Conservation (phyloP, 2,888 invertebrate genomes). For the Chrysopilus asiliformis region DNA sequence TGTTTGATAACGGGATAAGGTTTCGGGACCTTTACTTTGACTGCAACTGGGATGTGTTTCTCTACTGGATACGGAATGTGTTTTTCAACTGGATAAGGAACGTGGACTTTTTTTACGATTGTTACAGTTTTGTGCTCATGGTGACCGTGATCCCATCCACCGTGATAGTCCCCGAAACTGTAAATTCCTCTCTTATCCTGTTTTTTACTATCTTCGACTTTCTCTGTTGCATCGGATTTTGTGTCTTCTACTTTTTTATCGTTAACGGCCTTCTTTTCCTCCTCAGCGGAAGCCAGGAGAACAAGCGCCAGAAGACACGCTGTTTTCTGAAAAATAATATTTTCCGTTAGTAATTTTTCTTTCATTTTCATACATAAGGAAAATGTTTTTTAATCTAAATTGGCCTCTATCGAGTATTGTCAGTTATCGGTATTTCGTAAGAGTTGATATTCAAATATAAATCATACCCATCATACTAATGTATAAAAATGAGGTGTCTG, state of each 20-base stretch:
- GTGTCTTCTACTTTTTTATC: conserved; percentile 36
- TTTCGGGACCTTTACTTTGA: conserved; percentile 51
- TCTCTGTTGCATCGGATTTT: conserved; percentile 32
- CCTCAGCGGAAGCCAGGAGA: conserved; percentile 44
- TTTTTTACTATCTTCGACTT: conserved; percentile 43
- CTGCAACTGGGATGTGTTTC: conserved; percentile 46
- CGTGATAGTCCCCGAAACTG: conserved; percentile 37
- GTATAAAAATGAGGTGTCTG: no score
- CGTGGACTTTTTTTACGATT: conserved; percentile 58
- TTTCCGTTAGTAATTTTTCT: no score
- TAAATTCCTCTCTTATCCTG: conserved; percentile 63
- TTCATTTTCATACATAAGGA: no score
- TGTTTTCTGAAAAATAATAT: conserved; percentile 15
- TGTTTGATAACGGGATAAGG: conserved; percentile 59
- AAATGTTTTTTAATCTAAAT: no score
- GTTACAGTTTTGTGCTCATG: conserved; percentile 54
- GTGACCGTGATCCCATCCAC: conserved; percentile 27
- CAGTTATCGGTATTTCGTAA: no score
- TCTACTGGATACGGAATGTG: conserved; percentile 51
- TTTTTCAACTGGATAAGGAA: conserved; percentile 56
- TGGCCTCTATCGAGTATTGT: no score
- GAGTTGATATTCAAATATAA: no score
- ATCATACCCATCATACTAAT: no score
- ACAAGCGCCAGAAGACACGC: conserved; percentile 41
- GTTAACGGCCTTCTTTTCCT: conserved; percentile 43